Conservation (phyloP, 2,888 invertebrate species). For the Drosophila kuntzei region DNA sequence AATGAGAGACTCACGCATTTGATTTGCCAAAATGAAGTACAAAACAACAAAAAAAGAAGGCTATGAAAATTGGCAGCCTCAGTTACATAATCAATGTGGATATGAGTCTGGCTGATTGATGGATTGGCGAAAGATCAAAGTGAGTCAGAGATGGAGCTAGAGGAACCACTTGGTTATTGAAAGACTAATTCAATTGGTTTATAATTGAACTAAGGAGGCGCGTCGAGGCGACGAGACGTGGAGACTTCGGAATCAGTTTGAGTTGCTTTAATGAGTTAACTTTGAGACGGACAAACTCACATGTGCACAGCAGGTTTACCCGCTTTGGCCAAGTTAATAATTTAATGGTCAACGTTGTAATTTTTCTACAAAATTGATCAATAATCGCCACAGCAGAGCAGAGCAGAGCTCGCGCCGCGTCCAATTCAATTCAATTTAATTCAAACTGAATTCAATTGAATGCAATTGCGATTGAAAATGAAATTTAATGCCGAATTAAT, state of each 20-base stretch:
- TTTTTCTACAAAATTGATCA: constrained; percentile 67
- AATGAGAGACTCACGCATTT: constrained; percentile 60
- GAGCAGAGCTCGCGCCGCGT: constrained; percentile 33
- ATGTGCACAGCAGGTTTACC: constrained; percentile 69
- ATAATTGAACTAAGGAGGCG: constrained; percentile 77
- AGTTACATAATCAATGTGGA: constrained; percentile 59
- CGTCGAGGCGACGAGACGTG: constrained; percentile 32
- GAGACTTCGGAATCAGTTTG: constrained; percentile 41
- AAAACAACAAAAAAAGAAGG: constrained; percentile 17
- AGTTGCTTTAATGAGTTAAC: constrained; percentile 68
- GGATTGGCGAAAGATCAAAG: constrained; percentile 57
- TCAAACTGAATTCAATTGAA: constrained; percentile 62
- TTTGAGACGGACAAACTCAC: constrained; percentile 15
- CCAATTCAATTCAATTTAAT: constrained; percentile 59
- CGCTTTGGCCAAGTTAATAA: constrained; percentile 72
- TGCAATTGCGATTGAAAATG: constrained; percentile 70
- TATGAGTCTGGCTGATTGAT: constrained; percentile 68
- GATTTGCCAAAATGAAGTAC: constrained; percentile 42
- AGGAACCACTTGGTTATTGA: constrained; percentile 49
- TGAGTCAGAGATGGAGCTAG: constrained; percentile 18
- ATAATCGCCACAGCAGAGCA: constrained; percentile 47
- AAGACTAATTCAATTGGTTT: constrained; percentile 76
- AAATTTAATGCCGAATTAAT: constrained; percentile 75
- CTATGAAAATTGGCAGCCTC: constrained; percentile 67
- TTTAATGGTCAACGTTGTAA: constrained; percentile 77